Evolutionary conservation across 2,113 vertebrate species (phyloP), one percentile per base, ranked within the genome.

Genomic region (Oostethus manadensis): DNA sequence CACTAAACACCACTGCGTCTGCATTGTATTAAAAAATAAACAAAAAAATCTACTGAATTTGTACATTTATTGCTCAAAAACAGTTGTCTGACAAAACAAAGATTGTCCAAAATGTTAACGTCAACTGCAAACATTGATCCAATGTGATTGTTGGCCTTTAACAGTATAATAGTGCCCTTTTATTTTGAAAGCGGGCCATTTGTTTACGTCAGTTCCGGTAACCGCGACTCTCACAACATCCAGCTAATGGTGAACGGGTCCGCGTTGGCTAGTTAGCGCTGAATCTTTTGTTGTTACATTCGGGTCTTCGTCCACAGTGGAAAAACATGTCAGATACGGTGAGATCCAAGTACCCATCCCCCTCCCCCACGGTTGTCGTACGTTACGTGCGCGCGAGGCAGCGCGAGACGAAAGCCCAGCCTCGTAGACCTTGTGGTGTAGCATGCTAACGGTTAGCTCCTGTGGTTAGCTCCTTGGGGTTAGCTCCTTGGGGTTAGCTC

Each of bases 281-380:
- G 3, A 56, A 53, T 48, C 64, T 64, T 45, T 74, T 74, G 60
- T 78, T 18, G 38, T 9, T 40, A 9, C 1, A 50, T 51, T 62
- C 53, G 17, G 23, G 20, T 13, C 33, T 8, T 0, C 10, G 38
- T 9, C 21, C 35, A 58, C 45, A 35, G 20, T 55, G 16, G 13
- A 44, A n/a, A 15, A 86, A n/a, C 55, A 91, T 91, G 90, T 91
- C 90, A 64, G 90, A 91, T 44, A 87, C 89, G 88, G 90, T 91
- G 51, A 83, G 86, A 49, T 3, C 0, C 0, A 0, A 42, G 11
- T 17, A 14, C 2, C n/a, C n/a, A n/a, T n/a, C n/a, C n/a, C n/a
- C n/a, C n/a, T 2, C 1, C 10, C 4, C 2, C 8, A 3, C 16
- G 1, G 0, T 2, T 16, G 1, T 10, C 18, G 1, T 42, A 53